Base-by-base conservation (phyloP, 2,888 invertebrate genomes). In the Elmis aenea region DNA sequence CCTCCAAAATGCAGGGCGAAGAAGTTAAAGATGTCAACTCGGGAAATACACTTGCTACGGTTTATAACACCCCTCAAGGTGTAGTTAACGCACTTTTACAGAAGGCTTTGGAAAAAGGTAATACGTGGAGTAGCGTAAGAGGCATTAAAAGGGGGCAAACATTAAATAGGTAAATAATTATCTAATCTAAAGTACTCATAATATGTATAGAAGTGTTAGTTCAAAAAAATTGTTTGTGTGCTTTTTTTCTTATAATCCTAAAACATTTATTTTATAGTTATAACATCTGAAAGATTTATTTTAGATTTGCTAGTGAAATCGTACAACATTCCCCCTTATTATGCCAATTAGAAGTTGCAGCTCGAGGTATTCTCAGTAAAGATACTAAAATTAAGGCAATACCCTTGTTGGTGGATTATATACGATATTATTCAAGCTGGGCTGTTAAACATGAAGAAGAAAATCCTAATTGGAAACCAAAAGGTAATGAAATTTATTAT, bases 391-490 rank as follows among this genome's bases (percentile, higher is more conserved):
- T 64, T 44, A 62, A 64, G 41, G 65, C 67, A 51, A 45, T 72
- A 21, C 63, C 66, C 3, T 57, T 61, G 20, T 61, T 72, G 23
- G 62, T 70, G 12, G 61, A 74, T 29, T 71, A 69, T 54, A 64
- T 75, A 39, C 68, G 68, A 51, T 72, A 74, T 52, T 70, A 74
- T 58, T 69, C 74, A 9, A 68, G 69, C 38, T 72, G 70, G 68
- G 67, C 71, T 5, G 61, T 67, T 43, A 58, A 62, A 12, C 54
- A 59, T n/a, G n/a, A n/a, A n/a, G n/a, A n/a, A 30, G 66, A 70
- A 45, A 62, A 69, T 59, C 40, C 41, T n/a, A 58, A 57, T 13
- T 69, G 67, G 66, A 62, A 65, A 43, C 57, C 69, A 33, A 49
- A 65, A 37, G 69, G 71, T 70, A 46, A n/a, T n/a, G n/a, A n/a